Base-by-base conservation (phyloP, 2,888 invertebrate genomes). In the Alsophila aescularia region DNA sequence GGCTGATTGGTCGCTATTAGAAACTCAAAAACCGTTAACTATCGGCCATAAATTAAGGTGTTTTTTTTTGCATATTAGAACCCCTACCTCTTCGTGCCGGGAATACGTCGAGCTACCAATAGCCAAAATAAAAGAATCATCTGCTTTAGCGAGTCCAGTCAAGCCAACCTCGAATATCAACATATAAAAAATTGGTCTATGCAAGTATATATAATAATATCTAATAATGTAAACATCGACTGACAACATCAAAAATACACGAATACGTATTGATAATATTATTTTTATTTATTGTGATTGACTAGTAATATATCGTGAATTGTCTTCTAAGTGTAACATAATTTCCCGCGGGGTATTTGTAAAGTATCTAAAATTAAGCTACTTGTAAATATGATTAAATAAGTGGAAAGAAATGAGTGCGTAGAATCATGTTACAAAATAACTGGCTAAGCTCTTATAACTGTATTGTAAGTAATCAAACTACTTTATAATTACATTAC, bases 181-280 rank as follows among this genome's bases (percentile, higher is more conserved):
- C 50, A 52, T 45, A 52, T 58, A 64, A 71, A 67, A n/a, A 67
- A 77, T 81, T 83, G 80, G 79, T 80, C 78, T 81, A 83, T 73
- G 70, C 66, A 73, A 63, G 57, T 59, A 61, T 69, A 59, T 70
- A 62, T 61, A 70, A 62, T 61, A 70, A 65, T 27, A 58, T 37
- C 45, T 81, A 77, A 68, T 55, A 72, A 60, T 78, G 70, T 76
- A 75, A 81, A 87, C 85, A 85, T 73, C 83, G 80, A 85, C 73
- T 59, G 74, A 87, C 87, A 81, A 87, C 87, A 87, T 64, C 82
- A 74, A 87, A 72, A 75, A 75, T 50, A 55, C 73, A 75, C 67
- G 77, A 67, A 75, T 72, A 78, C 71, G 74, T 79, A 77, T 78
- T 74, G 73, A 62, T 74, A 73, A 64, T 74, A 41, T 47, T 43